Evolutionary conservation across 2,888 invertebrate genomes (phyloP).

Genomic region (Orgyia antiqua): DNA sequence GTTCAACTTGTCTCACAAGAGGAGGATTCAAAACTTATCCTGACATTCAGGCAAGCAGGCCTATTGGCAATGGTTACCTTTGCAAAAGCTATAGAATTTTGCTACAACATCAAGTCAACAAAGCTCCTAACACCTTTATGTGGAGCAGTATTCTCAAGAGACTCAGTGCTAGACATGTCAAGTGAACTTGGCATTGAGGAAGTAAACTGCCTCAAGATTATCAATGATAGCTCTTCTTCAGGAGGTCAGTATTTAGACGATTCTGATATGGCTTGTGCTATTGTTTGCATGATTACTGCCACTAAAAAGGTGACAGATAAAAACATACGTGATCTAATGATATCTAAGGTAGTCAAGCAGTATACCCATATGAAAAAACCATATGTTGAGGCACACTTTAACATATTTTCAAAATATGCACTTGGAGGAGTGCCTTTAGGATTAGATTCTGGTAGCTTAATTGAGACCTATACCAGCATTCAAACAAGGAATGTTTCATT

Average conservation of each 20-base stretch:
- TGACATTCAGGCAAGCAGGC: constrained; percentile 1
- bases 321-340: too few relatives aligned
- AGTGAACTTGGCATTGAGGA: neutral
- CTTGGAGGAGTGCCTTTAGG: too few relatives aligned
- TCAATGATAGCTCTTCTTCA: constrained; percentile 5
- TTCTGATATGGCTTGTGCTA: constrained; percentile 6
- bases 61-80: neutral
- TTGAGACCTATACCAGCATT: too few relatives aligned
- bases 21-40: neutral
- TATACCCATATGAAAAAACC: too few relatives aligned
- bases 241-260: constrained; percentile 5
- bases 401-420: too few relatives aligned
- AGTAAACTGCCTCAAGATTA: neutral
- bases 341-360: too few relatives aligned
- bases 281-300: constrained; percentile 1
- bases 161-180: constrained; percentile 2
- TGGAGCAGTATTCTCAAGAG: constrained; percentile 7
- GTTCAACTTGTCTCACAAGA: neutral
- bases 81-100: constrained; percentile 1
- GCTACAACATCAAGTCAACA: constrained; percentile 1
- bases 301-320: constrained; percentile 4
- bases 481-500: too few relatives aligned
- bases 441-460: too few relatives aligned
- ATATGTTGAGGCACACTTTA: too few relatives aligned
- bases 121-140: constrained; percentile 8